These are phyloP conservation scores for Scrobipalpa atriplicella DNA, from an alignment of 2,888 invertebrate genomes.

Conservation along the genomic window DNA sequence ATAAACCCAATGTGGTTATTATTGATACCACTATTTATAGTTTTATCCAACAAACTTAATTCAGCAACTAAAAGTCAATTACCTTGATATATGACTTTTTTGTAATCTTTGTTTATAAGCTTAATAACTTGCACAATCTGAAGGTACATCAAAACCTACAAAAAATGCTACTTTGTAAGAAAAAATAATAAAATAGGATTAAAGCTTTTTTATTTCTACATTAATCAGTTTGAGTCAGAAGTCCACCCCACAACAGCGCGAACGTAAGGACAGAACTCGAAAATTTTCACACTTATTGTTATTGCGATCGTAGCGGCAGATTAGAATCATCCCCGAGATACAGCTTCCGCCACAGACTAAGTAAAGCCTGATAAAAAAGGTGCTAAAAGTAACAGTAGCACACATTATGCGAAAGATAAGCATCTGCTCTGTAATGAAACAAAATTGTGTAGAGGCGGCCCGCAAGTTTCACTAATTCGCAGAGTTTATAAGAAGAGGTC, in stretches of 20 bases:
- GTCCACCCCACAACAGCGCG: constrained; percentile 24
- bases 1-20: no score
- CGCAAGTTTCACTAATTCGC: constrained; percentile 46
- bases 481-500: constrained; percentile 46
- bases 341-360: constrained; percentile 30
- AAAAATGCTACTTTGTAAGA: neutral
- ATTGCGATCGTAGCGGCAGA: constrained; percentile 43
- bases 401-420: neutral
- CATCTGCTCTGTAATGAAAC: constrained; percentile 17
- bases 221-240: constrained; percentile 23
- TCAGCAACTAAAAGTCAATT: no score
- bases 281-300: constrained; percentile 48
- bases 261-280: constrained; percentile 33
- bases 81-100: no score
- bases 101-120: no score
- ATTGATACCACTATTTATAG: no score
- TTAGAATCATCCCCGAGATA: constrained; percentile 41
- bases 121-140: no score
- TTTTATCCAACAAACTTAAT: no score
- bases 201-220: neutral
- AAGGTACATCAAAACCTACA: no score
- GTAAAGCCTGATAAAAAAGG: neutral
- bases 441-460: constrained; percentile 31
- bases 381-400: constrained; percentile 1
- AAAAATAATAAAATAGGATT: neutral